A percentile compares a stretch with the other conserved stretches of the same genome.
Evolutionary conservation across 2,888 invertebrate species (phyloP).

Genomic region (Sicus ferrugineus): DNA sequence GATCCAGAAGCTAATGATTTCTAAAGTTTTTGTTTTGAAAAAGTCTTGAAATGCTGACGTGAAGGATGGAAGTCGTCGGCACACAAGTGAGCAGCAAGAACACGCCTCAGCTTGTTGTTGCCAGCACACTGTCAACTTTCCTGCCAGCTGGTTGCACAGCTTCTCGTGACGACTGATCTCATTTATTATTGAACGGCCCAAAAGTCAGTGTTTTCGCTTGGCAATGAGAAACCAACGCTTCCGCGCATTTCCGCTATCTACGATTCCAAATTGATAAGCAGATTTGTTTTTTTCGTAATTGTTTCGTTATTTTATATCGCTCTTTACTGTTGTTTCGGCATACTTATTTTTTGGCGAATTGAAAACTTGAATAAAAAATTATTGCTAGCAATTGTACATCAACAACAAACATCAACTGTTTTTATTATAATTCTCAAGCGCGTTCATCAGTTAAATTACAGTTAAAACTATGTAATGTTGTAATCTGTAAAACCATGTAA

Average conservation of each 20-base stretch:
- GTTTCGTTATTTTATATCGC: conserved; percentile 19
- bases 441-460: no score
- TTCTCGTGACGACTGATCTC: conserved; percentile 57
- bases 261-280: conserved; percentile 26
- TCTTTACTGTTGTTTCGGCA: no score
- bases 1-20: conserved; percentile 35
- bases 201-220: conserved; percentile 52
- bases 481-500: no score
- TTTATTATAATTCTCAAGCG: no score
- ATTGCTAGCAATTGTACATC: background rate
- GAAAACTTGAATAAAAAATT: no score
- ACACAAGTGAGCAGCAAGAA: conserved; percentile 23
- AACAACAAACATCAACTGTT: no score
- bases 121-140: conserved; percentile 22
- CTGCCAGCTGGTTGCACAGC: conserved; percentile 16
- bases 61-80: conserved; percentile 23
- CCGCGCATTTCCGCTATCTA: conserved; percentile 27
- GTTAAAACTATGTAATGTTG: no score
- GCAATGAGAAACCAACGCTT: conserved; percentile 15
- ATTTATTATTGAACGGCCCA: conserved; percentile 60
- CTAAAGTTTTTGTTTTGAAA: conserved; percentile 33
- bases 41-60: conserved; percentile 26
- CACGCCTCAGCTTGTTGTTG: no score
- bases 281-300: conserved; percentile 5
- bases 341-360: no score